Percentiles rank a stretch among this genome's conserved stretches.
Conservation (phyloP, 2,113 vertebrate species). For the Oceanodroma tethys region DNA sequence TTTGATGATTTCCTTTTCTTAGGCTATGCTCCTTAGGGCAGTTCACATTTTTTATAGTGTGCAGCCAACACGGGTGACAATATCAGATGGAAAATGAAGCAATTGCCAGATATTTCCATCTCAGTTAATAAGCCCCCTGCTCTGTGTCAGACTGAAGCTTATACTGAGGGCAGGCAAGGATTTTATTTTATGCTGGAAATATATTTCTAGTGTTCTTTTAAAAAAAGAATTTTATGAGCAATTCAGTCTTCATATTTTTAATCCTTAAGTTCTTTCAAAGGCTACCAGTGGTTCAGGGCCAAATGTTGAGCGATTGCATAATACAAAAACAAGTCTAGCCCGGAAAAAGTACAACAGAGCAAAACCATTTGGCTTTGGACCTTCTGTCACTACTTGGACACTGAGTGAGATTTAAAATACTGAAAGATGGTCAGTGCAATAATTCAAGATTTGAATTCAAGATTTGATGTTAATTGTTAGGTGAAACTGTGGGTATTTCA, state of each 20-base stretch:
- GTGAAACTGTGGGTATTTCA: constrained; percentile 1
- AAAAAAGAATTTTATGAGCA: constrained; percentile 9
- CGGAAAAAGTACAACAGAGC: constrained; percentile 27
- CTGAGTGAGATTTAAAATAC: not conserved
- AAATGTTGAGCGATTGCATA: constrained; percentile 41
- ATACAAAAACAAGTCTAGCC: constrained; percentile 36
- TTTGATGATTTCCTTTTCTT: not conserved
- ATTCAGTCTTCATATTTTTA: constrained; percentile 57
- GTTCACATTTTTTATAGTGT: not conserved
- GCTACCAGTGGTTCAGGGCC: not conserved
- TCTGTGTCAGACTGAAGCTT: constrained; percentile 34
- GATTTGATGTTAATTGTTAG: not conserved
- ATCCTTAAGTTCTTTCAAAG: constrained; percentile 60
- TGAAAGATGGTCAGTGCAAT: constrained; percentile 18
- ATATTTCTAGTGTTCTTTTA: constrained; percentile 14
- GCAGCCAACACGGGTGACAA: not conserved
- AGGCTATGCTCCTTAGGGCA: not conserved
- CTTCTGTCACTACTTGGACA: constrained; percentile 1
- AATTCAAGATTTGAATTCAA: constrained; percentile 5
- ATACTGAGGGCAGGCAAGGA: not conserved
- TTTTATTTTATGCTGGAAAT: constrained; percentile 50
- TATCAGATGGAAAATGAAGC: constrained; percentile 20
- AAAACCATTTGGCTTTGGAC: constrained; percentile 53
- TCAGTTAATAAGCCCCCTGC: constrained; percentile 32
- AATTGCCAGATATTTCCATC: constrained; percentile 12